phyloP scores from a whole-genome alignment of 2,797 vertebrate species.

The Thunnus albacares region DNA sequence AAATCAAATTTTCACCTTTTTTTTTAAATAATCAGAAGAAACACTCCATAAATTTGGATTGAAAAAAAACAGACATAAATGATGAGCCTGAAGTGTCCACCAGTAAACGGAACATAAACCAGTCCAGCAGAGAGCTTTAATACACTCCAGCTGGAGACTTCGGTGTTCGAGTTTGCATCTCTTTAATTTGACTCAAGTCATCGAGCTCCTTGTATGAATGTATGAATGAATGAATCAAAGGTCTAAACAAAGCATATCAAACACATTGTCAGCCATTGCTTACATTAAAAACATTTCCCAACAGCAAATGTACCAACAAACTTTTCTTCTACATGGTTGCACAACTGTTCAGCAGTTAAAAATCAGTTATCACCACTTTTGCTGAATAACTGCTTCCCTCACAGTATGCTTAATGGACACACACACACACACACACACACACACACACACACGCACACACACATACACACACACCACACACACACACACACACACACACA shows the following conservation, averaged over 20 bases:
- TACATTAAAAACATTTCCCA: slow-evolving; percentile 48
- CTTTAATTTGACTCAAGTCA: slow-evolving; percentile 22
- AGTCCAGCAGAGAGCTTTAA: slow-evolving; percentile 10
- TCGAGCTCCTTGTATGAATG: slow-evolving; percentile 25
- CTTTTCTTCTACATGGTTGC: slow-evolving; percentile 46
- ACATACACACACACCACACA: slow-evolving; percentile 19
- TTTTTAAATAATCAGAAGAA: slow-evolving; percentile 14
- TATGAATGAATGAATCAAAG: slow-evolving; percentile 35
- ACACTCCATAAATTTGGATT: slow-evolving; percentile 9
- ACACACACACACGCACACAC: slow-evolving; percentile 41
- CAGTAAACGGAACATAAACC: slow-evolving; percentile 10
- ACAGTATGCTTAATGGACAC: slow-evolving; percentile 52
- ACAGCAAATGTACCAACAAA: slow-evolving; percentile 44
- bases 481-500: slow-evolving; percentile 30
- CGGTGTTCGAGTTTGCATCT: slow-evolving; percentile 30
- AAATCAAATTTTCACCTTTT: no score
- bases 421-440: slow-evolving; percentile 36
- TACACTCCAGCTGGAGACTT: no score
- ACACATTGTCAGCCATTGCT: slow-evolving; percentile 45
- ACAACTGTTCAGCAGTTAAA: slow-evolving; percentile 50
- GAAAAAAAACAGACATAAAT: neutral
- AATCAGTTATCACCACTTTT: slow-evolving; percentile 42
- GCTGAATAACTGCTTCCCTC: slow-evolving; percentile 60
- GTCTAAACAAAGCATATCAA: slow-evolving; percentile 27
- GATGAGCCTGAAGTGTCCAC: neutral